Evolutionary conservation across 2,888 invertebrate species (phyloP).

Genomic region (Leucophenga maculata): DNA sequence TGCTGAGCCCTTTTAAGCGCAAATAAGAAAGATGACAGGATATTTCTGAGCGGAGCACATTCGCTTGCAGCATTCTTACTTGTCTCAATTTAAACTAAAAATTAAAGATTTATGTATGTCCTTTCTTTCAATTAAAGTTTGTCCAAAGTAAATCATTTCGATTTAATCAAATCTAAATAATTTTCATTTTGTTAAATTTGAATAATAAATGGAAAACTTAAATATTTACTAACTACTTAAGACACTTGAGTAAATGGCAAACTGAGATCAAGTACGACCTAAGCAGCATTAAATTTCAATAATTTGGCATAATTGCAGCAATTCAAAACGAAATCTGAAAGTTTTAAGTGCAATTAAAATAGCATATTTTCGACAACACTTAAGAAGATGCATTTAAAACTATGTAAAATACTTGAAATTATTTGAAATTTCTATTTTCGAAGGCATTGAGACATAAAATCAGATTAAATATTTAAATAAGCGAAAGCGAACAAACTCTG

Average conservation of each 20-base stretch:
- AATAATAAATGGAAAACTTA: neutral
- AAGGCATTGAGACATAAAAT: slow-evolving; percentile 57
- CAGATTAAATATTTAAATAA: slow-evolving; percentile 63
- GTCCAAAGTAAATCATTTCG: too few relatives aligned
- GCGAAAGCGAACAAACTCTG: slow-evolving; percentile 28
- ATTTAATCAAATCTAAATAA: too few relatives aligned
- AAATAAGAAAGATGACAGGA: too few relatives aligned
- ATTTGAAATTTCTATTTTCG: slow-evolving; percentile 7
- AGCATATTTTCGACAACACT: slow-evolving; percentile 7
- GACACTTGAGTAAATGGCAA: too few relatives aligned
- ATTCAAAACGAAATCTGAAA: neutral
- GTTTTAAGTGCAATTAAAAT: slow-evolving; percentile 19
- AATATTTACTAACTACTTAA: neutral
- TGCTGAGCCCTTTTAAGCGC: too few relatives aligned
- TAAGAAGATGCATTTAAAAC: neutral
- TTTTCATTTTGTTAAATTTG: neutral
- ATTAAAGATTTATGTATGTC: too few relatives aligned
- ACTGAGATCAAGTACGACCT: neutral
- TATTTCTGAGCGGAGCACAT: too few relatives aligned
- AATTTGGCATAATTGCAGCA: neutral
- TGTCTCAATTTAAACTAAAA: too few relatives aligned
- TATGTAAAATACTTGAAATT: slow-evolving; percentile 7
- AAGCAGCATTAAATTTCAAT: slow-evolving; percentile 6
- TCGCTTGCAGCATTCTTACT: too few relatives aligned
- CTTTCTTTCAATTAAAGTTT: too few relatives aligned